phyloP scores from a whole-genome alignment of 2,888 invertebrate species.

The Hemistola chrysoprasaria region DNA sequence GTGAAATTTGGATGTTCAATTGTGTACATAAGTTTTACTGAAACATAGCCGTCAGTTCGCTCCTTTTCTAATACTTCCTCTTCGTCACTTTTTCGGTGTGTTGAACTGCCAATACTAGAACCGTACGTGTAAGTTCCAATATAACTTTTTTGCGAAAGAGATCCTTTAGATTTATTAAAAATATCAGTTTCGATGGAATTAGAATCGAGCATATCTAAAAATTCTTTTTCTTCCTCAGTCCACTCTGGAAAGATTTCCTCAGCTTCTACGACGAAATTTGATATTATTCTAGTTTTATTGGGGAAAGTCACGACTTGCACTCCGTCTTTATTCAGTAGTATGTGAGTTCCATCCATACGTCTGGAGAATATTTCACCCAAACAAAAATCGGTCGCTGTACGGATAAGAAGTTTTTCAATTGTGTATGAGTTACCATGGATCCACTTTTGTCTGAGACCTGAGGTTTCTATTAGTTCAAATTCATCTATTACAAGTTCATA shows the following conservation, averaged over 20 bases:
- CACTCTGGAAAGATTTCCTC: constrained; percentile 67
- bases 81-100: constrained; percentile 38
- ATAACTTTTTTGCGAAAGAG: constrained; percentile 49
- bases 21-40: constrained; percentile 54
- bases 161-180: constrained; percentile 39
- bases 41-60: constrained; percentile 60
- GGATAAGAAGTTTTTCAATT: constrained; percentile 58
- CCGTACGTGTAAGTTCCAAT: constrained; percentile 22
- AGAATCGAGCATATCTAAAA: constrained; percentile 44
- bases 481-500: constrained; percentile 59
- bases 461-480: constrained; percentile 58
- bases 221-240: constrained; percentile 60
- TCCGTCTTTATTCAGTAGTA: constrained; percentile 66
- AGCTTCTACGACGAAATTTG: constrained; percentile 53
- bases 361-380: constrained; percentile 67
- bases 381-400: constrained; percentile 68
- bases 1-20: constrained; percentile 79
- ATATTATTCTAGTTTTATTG: constrained; percentile 65
- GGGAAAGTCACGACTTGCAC: constrained; percentile 62
- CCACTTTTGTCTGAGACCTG: constrained; percentile 59
- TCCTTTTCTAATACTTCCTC: constrained; percentile 26
- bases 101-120: constrained; percentile 34
- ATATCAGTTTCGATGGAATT: constrained; percentile 39
- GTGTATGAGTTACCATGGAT: constrained; percentile 39
- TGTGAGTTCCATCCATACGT: constrained; percentile 67